phyloP scores from a whole-genome alignment of 92 coral and sea anemone species.

The Porites evermanni region DNA sequence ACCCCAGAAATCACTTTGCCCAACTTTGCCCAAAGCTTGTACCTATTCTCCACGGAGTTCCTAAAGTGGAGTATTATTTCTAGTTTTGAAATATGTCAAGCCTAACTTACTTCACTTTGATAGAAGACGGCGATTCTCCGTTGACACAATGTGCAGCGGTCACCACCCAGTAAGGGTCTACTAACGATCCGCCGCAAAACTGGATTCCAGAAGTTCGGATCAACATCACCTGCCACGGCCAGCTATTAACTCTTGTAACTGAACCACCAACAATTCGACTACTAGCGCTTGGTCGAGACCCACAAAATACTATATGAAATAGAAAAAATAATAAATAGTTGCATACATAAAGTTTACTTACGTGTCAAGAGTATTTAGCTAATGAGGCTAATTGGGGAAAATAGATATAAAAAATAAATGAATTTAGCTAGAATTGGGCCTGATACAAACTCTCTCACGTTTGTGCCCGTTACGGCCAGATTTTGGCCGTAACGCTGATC shows the following conservation, averaged over 20 bases:
- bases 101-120: background rate
- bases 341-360: too few relatives aligned
- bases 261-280: background rate
- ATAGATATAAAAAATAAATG: too few relatives aligned
- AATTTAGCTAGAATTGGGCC: too few relatives aligned
- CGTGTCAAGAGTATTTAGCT: too few relatives aligned
- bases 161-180: background rate
- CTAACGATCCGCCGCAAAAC: background rate
- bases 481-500: too few relatives aligned
- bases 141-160: background rate
- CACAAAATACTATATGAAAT: background rate
- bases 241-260: background rate
- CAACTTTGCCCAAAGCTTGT: too few relatives aligned
- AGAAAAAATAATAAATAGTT: too few relatives aligned
- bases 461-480: too few relatives aligned
- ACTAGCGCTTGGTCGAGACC: background rate
- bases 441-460: too few relatives aligned
- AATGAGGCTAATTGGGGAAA: too few relatives aligned
- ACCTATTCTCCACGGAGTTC: too few relatives aligned
- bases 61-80: background rate
- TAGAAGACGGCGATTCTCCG: background rate
- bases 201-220: background rate
- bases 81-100: background rate
- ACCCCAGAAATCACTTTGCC: too few relatives aligned
- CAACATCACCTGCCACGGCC: background rate